Conservation (phyloP, 2,797 vertebrate species). For the Sebastes iracundus region DNA sequence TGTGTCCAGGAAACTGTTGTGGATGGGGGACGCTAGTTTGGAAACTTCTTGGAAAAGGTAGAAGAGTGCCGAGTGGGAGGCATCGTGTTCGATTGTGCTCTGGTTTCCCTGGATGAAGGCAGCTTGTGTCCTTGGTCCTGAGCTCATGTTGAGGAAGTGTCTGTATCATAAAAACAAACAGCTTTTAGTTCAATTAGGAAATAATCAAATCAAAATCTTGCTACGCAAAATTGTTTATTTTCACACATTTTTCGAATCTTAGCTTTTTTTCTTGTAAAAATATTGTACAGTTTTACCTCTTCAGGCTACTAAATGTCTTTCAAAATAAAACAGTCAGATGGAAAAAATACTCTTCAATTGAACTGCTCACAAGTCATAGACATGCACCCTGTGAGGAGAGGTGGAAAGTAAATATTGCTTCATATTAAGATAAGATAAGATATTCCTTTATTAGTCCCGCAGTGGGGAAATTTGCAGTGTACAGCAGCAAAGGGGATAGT, state of each 20-base stretch:
- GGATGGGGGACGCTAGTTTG: slow-evolving; percentile 68
- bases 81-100: slow-evolving; percentile 48
- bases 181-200: neutral
- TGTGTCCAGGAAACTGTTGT: slow-evolving; percentile 27
- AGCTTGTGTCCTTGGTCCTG: slow-evolving; percentile 32
- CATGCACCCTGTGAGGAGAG: neutral
- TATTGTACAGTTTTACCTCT: neutral
- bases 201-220: neutral
- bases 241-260: neutral
- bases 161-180: slow-evolving; percentile 40
- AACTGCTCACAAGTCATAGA: neutral
- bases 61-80: slow-evolving; percentile 72
- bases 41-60: slow-evolving; percentile 85
- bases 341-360: neutral
- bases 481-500: too few relatives aligned
- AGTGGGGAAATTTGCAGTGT: too few relatives aligned
- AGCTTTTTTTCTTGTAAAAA: neutral
- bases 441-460: too few relatives aligned
- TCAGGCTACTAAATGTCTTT: neutral
- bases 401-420: neutral
- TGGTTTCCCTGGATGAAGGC: slow-evolving; percentile 45
- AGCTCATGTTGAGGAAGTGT: slow-evolving; percentile 63
- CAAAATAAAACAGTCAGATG: neutral
- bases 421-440: neutral
- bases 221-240: neutral